Base-by-base conservation (phyloP, 2,113 vertebrate species). In the Corythornis vintsioides region DNA sequence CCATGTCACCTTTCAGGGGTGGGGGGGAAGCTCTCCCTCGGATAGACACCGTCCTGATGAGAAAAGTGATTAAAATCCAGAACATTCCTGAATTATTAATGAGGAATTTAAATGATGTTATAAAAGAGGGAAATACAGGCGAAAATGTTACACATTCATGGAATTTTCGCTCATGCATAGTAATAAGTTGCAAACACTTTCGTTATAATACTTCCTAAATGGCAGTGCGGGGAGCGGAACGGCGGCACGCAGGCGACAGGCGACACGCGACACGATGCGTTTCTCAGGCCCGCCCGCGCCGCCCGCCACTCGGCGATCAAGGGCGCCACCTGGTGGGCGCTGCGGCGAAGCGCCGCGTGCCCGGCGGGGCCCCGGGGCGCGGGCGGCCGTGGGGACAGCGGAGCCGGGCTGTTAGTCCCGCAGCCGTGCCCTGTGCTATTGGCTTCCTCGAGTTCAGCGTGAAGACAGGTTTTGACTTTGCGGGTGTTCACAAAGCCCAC, bases 41-140 rank as follows among this genome's bases (percentile, higher is more conserved):
- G 94, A 91, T 78, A 95, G 95, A 92, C 72, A 90, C 96, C 90
- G 86, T 89, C 86, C 93, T 84, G 97, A 98, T 91, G 97, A 96
- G 97, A 97, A 97, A 96, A 97, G 97, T 98, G 97, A 98, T 97
- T 98, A 98, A 97, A 97, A 97, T 86, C 97, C 96, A 97, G 97
- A 97, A 97, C 96, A 94, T 89, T 96, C 94, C 96, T 97, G 96
- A 97, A 97, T 97, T 97, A 97, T 98, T 98, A 97, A 98, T 96
- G 96, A 95, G 95, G 95, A 97, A 98, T 98, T 98, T 97, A 98
- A 97, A 97, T 97, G 97, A 97, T 97, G 95, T 96, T 98, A 97
- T 97, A 97, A 97, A 98, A 97, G 94, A 94, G 93, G 90, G 93
- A 91, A 97, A 96, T 97, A 95, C 72, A 71, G 96, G 86, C 91